These are phyloP conservation scores for Rhinopithecus roxellana DNA, from an alignment of 2,113 vertebrate genomes.

Conservation along the genomic window DNA sequence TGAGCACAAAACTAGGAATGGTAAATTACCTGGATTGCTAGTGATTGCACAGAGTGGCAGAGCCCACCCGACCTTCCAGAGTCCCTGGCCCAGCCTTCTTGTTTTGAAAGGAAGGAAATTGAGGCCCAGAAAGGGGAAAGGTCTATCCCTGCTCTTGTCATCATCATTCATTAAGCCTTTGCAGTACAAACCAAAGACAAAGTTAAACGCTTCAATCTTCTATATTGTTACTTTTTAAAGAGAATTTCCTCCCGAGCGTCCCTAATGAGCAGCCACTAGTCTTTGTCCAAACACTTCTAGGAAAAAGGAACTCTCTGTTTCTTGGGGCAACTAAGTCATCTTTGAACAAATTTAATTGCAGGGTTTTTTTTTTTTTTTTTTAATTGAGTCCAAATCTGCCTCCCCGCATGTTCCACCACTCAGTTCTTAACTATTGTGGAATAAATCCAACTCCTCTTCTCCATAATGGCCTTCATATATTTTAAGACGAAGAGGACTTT, in stretches of 20 bases:
- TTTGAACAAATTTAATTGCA: background rate
- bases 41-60: background rate
- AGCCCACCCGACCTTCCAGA: background rate
- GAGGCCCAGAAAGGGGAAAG: background rate
- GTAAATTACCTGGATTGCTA: background rate
- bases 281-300: background rate
- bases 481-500: slow-evolving; percentile 23
- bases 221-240: background rate
- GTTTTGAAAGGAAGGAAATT: slow-evolving; percentile 45
- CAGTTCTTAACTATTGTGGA: background rate
- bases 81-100: background rate
- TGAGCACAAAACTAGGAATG: background rate
- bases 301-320: background rate
- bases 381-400: background rate
- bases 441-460: background rate
- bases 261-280: background rate
- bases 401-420: background rate
- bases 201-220: background rate
- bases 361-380: background rate
- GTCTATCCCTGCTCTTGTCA: background rate
- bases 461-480: background rate
- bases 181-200: background rate
- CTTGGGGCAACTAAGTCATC: background rate
- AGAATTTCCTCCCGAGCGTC: background rate
- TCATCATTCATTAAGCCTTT: background rate